phyloP scores from a whole-genome alignment of 2,113 vertebrate species.

The Mustela nigripes region DNA sequence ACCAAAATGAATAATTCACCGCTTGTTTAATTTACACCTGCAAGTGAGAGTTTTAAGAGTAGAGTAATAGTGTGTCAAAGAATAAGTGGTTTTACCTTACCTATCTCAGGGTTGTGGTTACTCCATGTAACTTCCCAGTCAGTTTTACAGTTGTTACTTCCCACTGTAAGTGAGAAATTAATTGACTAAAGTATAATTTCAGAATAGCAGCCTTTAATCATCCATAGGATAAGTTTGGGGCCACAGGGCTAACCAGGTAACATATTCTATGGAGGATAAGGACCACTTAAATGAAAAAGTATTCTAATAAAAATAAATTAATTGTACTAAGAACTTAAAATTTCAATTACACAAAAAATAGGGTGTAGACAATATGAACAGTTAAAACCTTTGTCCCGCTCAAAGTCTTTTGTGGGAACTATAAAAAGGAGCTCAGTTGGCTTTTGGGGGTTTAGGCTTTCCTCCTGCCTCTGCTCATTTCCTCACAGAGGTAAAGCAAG shows the following conservation, averaged over 20 bases:
- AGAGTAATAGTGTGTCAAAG: not conserved
- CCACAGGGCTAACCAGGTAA: not conserved
- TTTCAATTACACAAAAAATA: constrained; percentile 24
- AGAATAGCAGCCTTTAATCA: not conserved
- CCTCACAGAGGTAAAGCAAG: not conserved
- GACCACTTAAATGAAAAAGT: not conserved
- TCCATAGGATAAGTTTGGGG: not conserved
- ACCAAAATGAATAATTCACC: not conserved
- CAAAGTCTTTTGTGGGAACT: not conserved
- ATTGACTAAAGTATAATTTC: not conserved
- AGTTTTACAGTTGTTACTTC: constrained; percentile 32
- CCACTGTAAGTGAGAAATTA: constrained; percentile 19
- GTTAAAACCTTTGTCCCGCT: not conserved
- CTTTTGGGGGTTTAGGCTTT: not conserved
- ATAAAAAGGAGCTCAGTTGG: not conserved
- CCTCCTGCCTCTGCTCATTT: not conserved
- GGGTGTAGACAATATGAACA: not conserved
- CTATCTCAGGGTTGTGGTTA: not conserved
- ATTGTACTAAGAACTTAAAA: not conserved
- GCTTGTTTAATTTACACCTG: not conserved
- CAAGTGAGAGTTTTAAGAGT: not conserved
- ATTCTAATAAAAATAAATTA: not conserved
- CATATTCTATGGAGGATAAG: not conserved
- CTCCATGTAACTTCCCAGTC: not conserved
- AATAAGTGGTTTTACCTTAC: not conserved